Evolutionary conservation across 2,888 invertebrate species (phyloP).

Genomic region (Ellobium chinense): DNA sequence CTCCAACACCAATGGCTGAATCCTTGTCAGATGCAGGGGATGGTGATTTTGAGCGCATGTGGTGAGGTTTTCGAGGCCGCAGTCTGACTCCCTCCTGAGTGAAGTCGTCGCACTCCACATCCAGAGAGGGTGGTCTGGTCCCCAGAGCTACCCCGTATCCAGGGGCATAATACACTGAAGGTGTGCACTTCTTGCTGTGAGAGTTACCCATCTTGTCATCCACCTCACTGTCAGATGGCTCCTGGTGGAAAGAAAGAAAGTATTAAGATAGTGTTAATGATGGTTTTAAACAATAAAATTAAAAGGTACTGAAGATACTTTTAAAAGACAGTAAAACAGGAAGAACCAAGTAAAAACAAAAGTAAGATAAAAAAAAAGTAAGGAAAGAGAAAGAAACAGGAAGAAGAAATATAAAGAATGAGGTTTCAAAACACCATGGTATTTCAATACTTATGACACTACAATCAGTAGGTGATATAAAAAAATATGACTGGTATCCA

Average conservation of each 20-base stretch:
- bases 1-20: slow-evolving; percentile 43
- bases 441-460: too few species aligned
- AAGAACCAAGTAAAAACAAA: neutral
- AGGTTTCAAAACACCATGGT: too few species aligned
- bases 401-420: neutral
- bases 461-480: too few species aligned
- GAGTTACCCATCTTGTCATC: slow-evolving; percentile 54
- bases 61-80: slow-evolving; percentile 18
- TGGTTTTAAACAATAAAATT: neutral
- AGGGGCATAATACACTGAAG: slow-evolving; percentile 51
- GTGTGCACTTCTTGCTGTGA: slow-evolving; percentile 40
- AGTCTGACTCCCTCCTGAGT: slow-evolving; percentile 17
- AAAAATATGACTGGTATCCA: too few species aligned
- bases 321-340: too few species aligned
- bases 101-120: slow-evolving; percentile 17
- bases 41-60: slow-evolving; percentile 32
- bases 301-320: neutral
- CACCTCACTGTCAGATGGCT: slow-evolving; percentile 54
- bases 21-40: slow-evolving; percentile 52
- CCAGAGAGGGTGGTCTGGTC: slow-evolving; percentile 29
- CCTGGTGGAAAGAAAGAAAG: slow-evolving; percentile 41
- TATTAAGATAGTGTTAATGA: neutral
- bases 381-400: neutral
- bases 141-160: slow-evolving; percentile 55
- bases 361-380: neutral